phyloP scores from a whole-genome alignment of 1,140 invertebrate species.

The Brachystomella parvula region DNA sequence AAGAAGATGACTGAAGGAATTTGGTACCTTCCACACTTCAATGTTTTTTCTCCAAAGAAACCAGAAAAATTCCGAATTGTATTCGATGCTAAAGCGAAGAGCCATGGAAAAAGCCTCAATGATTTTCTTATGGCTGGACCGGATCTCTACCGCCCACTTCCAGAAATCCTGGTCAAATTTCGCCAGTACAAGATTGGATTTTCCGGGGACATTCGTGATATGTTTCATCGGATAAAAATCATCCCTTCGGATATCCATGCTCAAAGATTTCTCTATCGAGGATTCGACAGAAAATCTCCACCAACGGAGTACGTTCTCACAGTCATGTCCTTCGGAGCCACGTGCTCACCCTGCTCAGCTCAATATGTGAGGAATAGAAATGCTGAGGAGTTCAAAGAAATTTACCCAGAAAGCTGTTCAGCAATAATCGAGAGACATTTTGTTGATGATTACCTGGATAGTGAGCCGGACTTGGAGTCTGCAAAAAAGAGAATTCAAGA shows the following conservation, averaged over 20 bases:
- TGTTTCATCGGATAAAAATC: constrained; percentile 17
- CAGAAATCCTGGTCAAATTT: constrained; percentile 1
- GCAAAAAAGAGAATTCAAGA: constrained; percentile 10
- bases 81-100: constrained; percentile 4
- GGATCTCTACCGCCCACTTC: constrained; percentile 8
- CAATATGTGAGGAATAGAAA: constrained; percentile 15
- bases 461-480: constrained; percentile 14
- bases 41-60: constrained; percentile 6
- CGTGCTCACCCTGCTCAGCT: constrained; percentile 19
- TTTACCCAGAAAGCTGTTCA: not conserved
- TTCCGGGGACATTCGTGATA: constrained; percentile 14
- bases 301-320: constrained; percentile 1
- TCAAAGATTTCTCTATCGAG: constrained; percentile 22
- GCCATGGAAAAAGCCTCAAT: constrained; percentile 8
- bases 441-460: constrained; percentile 26
- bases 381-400: constrained; percentile 3
- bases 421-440: constrained; percentile 16
- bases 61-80: constrained; percentile 15
- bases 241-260: not conserved
- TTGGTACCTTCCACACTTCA: constrained; percentile 18
- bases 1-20: not conserved
- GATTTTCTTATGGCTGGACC: constrained; percentile 14
- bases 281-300: not conserved
- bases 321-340: constrained; percentile 24
- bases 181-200: constrained; percentile 12